Evolutionary conservation across 2,113 vertebrate genomes (phyloP).

Genomic region (Cepphus grylle): DNA sequence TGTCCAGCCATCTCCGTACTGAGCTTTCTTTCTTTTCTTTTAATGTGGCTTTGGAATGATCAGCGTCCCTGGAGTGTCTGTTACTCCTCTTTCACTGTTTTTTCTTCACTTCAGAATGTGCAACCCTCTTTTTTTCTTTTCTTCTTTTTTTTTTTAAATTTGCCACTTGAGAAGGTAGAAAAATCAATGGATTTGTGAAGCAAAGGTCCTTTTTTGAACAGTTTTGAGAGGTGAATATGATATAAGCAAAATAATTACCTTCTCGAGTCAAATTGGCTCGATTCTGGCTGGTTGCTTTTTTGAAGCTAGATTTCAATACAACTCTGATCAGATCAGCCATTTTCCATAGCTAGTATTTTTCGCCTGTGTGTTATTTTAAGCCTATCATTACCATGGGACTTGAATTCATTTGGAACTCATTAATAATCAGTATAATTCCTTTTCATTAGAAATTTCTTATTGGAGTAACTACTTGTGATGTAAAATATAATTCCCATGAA

Average conservation of each 20-base stretch:
- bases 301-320: constrained; percentile 7
- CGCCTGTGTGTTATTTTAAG: constrained; percentile 47
- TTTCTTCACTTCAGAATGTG: not conserved
- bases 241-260: not conserved
- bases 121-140: not conserved
- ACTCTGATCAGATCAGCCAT: not conserved
- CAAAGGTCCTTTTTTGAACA: not conserved
- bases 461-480: not conserved
- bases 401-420: constrained; percentile 53
- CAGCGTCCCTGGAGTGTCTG: not conserved
- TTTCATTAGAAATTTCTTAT: constrained; percentile 39
- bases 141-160: not conserved
- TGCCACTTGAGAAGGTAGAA: not conserved
- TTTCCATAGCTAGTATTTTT: constrained; percentile 15
- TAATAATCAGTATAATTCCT: constrained; percentile 42
- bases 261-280: not conserved
- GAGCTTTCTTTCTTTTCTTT: not conserved
- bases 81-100: not conserved
- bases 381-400: constrained; percentile 10
- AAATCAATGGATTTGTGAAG: not conserved
- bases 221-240: not conserved
- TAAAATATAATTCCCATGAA: not conserved
- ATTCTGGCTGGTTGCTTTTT: not conserved
- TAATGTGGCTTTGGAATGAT: not conserved
- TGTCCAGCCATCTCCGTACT: not conserved